A percentile compares a stretch with the other conserved stretches of the same genome.
Evolutionary conservation across 2,797 vertebrate species (phyloP).

Genomic region (Eutrigla gurnardus): DNA sequence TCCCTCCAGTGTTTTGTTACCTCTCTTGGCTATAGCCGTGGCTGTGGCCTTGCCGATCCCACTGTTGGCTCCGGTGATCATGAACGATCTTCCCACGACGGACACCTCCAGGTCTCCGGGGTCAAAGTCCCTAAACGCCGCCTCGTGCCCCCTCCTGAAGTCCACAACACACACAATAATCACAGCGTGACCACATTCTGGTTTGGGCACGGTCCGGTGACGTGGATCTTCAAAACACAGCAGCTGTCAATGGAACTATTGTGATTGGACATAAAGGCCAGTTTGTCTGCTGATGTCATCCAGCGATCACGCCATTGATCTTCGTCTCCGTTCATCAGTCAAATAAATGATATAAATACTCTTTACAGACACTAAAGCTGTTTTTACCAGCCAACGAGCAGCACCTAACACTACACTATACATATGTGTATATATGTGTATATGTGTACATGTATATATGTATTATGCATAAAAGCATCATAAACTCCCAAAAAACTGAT

Average conservation of each 20-base stretch:
- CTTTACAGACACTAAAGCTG: not conserved
- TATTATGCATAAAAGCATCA: not conserved
- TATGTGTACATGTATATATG: too few relatives aligned
- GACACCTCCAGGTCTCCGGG: conserved; percentile 77
- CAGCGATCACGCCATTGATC: conserved; percentile 51
- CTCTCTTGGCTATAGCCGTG: conserved; percentile 83
- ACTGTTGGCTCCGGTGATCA: conserved; percentile 85
- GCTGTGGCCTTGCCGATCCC: conserved; percentile 82
- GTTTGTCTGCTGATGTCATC: conserved; percentile 53
- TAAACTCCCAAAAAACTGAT: not conserved
- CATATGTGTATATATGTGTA: too few relatives aligned
- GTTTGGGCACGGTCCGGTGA: conserved; percentile 14
- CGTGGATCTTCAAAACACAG: conserved; percentile 43
- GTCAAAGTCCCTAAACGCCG: conserved; percentile 73
- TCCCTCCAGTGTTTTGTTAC: conserved; percentile 40
- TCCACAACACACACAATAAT: too few relatives aligned
- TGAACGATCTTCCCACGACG: conserved; percentile 80
- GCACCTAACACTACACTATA: not conserved
- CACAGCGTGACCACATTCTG: not conserved
- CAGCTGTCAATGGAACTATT: conserved; percentile 72
- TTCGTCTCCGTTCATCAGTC: not conserved
- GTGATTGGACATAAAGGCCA: conserved; percentile 63
- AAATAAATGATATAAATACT: conserved; percentile 12
- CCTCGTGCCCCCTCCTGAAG: conserved; percentile 78
- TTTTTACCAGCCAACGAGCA: not conserved